Evolutionary conservation across 2,797 vertebrate species (phyloP), one percentile per base, ranked within the genome.

Genomic region (Sorex maritimensis): DNA sequence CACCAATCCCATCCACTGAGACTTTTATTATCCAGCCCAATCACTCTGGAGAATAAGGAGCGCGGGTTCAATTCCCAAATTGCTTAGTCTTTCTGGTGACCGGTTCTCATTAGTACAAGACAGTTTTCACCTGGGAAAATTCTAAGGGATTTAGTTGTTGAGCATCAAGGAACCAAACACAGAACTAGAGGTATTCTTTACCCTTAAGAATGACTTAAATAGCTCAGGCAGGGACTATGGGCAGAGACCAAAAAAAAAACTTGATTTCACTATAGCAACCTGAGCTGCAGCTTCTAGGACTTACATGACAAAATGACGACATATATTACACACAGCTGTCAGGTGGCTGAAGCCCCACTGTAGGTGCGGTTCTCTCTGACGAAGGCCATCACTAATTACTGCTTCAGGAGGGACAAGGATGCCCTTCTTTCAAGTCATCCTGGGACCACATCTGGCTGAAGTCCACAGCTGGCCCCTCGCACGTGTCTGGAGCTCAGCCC

Each of bases 351-450:
- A 71, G 83, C 95, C 49, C 30, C 10, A 26, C 34, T 46, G 86
- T n/a, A 90, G 46, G 10, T 46, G 74, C 88, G 21, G 61, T 87
- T 84, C 86, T 94, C 75, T 92, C 68, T 75, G 68, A 61, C 58
- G 52, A 94, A 77, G 77, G 28, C 52, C n/a, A 92, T 61, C 96
- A 92, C 24, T 55, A 13, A 90, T 69, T 82, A 90, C 44, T 82
- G 34, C 38, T 52, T 52, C 52, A 52, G 52, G 52, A 52, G 52
- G 72, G 52, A 55, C 41, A 87, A 89, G 28, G 86, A 75, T 94
- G 67, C 61, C 28, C 28, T 75, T 81, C 41, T 93, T 95, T 92
- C 68, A 92, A 63, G 19, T 80, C n/a, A 92, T 74, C 94, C 91
- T 77, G 80, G 69, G 4, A 21, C 24, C 24, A 34, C 67, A 81